phyloP scores from a whole-genome alignment of 2,113 vertebrate genomes.

The Microcebus lehilahytsara region DNA sequence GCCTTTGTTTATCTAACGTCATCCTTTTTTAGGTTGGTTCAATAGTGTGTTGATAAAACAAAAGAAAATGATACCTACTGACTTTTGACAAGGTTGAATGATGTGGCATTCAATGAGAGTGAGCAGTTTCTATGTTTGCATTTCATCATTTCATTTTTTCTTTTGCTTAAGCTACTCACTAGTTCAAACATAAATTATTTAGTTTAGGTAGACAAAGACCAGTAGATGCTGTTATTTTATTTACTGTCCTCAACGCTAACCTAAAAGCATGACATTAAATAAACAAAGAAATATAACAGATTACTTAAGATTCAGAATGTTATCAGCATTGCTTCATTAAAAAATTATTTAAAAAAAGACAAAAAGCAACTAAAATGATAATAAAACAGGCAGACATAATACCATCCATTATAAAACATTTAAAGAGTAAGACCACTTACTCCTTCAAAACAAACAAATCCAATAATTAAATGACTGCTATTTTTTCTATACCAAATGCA shows the following conservation, averaged over 20 bases:
- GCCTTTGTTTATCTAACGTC: not conserved
- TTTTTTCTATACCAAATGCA: not conserved
- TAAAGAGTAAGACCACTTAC: not conserved
- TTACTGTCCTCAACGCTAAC: not conserved
- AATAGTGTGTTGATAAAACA: not conserved
- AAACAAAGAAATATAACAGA: not conserved
- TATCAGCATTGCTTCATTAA: not conserved
- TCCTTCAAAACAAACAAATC: conserved; percentile 17
- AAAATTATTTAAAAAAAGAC: not conserved
- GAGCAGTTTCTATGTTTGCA: not conserved
- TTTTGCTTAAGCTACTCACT: not conserved
- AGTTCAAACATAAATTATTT: conserved; percentile 25
- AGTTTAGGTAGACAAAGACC: not conserved
- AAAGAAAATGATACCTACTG: not conserved
- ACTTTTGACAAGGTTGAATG: not conserved
- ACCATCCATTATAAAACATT: not conserved
- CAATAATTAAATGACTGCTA: not conserved
- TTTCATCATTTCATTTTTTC: not conserved
- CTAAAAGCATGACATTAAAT: not conserved
- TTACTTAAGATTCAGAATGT: not conserved
- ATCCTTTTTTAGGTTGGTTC: not conserved
- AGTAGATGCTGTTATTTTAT: not conserved
- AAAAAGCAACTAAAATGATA: not conserved
- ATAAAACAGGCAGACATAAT: not conserved
- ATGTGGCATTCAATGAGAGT: fast-evolving